Conservation (phyloP, 2,113 vertebrate genomes). For the Eulemur macaco region DNA sequence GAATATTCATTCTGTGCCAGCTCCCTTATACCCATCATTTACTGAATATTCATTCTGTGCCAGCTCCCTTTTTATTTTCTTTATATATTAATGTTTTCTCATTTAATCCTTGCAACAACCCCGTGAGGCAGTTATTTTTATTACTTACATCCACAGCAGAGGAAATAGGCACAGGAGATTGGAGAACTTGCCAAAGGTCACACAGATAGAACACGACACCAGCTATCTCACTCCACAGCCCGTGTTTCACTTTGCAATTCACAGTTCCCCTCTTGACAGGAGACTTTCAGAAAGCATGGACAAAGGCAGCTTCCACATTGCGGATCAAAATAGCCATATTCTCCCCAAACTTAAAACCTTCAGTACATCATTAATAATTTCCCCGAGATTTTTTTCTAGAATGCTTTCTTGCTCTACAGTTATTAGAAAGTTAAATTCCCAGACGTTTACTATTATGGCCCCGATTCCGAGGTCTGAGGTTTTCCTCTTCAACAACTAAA, state of each 20-base stretch:
- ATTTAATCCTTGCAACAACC: background rate
- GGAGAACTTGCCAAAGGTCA: background rate
- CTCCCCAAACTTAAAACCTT: background rate
- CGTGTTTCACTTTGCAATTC: background rate
- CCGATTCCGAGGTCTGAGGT: background rate
- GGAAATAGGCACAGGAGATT: background rate
- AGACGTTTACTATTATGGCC: background rate
- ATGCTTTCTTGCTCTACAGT: background rate
- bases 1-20: background rate
- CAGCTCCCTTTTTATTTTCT: no score
- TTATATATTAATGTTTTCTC: background rate
- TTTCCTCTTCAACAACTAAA: background rate
- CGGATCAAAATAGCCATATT: background rate
- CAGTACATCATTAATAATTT: background rate
- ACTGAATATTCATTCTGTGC: no score
- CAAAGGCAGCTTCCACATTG: background rate
- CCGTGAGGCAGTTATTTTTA: background rate
- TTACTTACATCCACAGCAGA: background rate
- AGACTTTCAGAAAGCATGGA: background rate
- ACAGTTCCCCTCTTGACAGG: background rate
- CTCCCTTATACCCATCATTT: no score
- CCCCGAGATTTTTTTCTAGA: background rate
- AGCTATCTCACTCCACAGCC: background rate
- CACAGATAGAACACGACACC: background rate
- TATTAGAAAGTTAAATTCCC: background rate